phyloP scores from a whole-genome alignment of 2,888 invertebrate genomes.

The Mesorhabditis sp. region DNA sequence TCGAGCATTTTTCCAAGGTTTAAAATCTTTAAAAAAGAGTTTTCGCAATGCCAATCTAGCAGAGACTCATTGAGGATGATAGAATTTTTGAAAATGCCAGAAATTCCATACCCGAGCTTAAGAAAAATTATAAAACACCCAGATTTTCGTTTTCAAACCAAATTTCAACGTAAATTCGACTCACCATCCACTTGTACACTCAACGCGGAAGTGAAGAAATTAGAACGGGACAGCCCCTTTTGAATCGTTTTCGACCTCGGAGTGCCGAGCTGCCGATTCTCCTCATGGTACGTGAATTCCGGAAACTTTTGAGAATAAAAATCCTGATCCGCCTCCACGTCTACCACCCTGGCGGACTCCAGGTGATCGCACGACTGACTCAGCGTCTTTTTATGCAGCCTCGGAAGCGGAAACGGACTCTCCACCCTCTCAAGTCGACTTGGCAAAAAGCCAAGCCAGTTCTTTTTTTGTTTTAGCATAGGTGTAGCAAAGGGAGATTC shows the following conservation, averaged over 20 bases:
- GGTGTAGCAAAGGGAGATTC: not conserved
- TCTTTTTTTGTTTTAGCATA: not conserved
- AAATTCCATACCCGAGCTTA: too few species aligned
- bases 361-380: not conserved
- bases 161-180: not conserved
- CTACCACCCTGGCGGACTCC: not conserved
- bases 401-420: not conserved
- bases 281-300: not conserved
- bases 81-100: too few species aligned
- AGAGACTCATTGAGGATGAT: too few species aligned
- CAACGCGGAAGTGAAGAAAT: not conserved
- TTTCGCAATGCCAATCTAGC: too few species aligned
- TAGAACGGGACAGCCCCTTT: slow-evolving; percentile 1
- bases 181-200: not conserved
- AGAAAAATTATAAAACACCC: too few species aligned
- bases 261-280: not conserved
- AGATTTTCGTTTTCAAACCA: too few species aligned
- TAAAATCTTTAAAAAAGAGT: too few species aligned
- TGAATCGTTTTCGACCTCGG: not conserved
- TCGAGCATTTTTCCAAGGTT: too few species aligned
- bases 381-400: not conserved
- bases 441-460: not conserved
- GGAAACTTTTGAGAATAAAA: not conserved
- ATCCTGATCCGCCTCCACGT: not conserved
- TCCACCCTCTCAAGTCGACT: not conserved